Percentiles rank a stretch among this genome's conserved stretches.
phyloP scores from a whole-genome alignment of 1,140 invertebrate species.

The Solenopsis invicta region DNA sequence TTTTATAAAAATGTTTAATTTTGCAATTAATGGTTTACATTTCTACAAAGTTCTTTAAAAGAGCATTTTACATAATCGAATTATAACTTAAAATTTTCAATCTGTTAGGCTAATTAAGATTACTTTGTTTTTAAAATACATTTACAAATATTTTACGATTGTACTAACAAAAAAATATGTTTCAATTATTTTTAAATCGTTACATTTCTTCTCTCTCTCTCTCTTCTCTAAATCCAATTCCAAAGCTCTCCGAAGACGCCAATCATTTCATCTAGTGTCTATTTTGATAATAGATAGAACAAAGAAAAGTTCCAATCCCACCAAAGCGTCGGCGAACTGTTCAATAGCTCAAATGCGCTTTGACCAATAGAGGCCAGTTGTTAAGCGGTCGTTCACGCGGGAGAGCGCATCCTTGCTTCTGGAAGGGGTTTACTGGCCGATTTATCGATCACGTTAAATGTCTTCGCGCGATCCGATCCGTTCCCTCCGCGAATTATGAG shows the following conservation, averaged over 20 bases:
- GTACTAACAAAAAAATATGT: not conserved
- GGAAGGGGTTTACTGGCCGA: conserved; percentile 36
- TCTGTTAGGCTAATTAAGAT: not conserved
- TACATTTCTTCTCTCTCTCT: not conserved
- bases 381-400: conserved; percentile 53
- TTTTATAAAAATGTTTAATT: not conserved
- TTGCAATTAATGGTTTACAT: not conserved
- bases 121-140: not conserved
- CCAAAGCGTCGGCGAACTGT: not conserved
- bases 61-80: not conserved
- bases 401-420: not conserved
- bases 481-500: conserved; percentile 15
- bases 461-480: conserved; percentile 9
- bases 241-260: not conserved
- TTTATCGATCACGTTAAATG: conserved; percentile 24
- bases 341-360: conserved; percentile 49
- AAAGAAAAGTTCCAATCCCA: conserved; percentile 27
- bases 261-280: not conserved
- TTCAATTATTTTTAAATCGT: not conserved
- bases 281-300: not conserved
- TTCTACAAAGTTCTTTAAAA: not conserved
- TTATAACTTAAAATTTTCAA: not conserved
- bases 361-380: conserved; percentile 29
- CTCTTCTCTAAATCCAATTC: not conserved
- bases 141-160: not conserved